Evolutionary conservation across 2,113 vertebrate genomes (phyloP), one percentile per base, ranked within the genome.

Genomic region (Drymodes brunneopygia): DNA sequence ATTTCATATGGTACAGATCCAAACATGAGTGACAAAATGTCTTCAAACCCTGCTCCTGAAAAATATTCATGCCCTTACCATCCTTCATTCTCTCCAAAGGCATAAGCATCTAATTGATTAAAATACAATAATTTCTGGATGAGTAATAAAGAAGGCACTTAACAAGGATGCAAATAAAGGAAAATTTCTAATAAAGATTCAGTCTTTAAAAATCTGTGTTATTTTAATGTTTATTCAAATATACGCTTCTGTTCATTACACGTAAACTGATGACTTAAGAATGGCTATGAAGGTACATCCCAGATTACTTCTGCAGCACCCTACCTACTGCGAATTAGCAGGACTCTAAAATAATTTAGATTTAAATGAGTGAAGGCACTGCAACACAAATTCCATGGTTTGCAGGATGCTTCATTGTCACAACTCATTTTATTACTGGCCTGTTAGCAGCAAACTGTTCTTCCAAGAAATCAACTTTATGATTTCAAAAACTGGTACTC

Each of bases 391-490:
- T 8, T 5, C 71, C 42, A 24, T 0, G 1, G 11, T 40, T 51
- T 66, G 22, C 38, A 87, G 42, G 47, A 84, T 9, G 20, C 29
- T 71, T 9, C 28, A 18, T 5, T 5, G 1, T 54, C 60, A 45
- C 0, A 0, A 35, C 23, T 70, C 7, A 15, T 31, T 60, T 70
- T 45, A 15, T 19, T 35, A 18, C 12, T 47, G 9, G 33, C 24
- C 40, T 35, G 8, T 31, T 60, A 31, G 35, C 35, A 69, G 36
- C 15, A 45, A 85, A 45, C 44, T 6, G 12, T 24, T 77, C 31
- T 33, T 58, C 6, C 31, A 75, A 56, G n/a, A 47, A 48, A 54
- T 47, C 25, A 42, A 38, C 51, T 74, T 58, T 1, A 31, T n/a
- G 9, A 74, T 27, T 64, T 50, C n/a, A 54, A 82, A 54, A 40